Percentiles rank a stretch among this genome's conserved stretches.
Conservation (phyloP, 2,113 vertebrate species). For the Egretta garzetta region DNA sequence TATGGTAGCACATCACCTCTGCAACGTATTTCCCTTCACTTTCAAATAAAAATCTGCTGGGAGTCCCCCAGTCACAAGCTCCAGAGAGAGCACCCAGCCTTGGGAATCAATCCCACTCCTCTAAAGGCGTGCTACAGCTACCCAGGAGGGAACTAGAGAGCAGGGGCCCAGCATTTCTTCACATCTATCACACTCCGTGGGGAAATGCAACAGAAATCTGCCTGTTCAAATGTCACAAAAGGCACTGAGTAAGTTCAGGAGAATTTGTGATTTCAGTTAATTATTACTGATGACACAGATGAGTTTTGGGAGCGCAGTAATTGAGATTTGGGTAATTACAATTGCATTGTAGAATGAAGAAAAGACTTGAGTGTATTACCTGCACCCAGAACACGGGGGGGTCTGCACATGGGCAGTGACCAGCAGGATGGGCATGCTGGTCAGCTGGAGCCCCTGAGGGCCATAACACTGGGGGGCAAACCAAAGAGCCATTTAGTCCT, state of each 20-base stretch:
- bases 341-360: not conserved
- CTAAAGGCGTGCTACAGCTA: not conserved
- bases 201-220: not conserved
- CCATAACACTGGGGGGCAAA: not conserved
- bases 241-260: not conserved
- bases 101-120: not conserved
- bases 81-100: not conserved
- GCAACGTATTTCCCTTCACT: not conserved
- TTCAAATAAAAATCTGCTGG: not conserved
- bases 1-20: not conserved
- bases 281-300: not conserved
- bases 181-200: rapidly evolving
- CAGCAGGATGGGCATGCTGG: not conserved
- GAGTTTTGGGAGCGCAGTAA: not conserved
- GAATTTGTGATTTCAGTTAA: not conserved
- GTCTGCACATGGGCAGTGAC: not conserved
- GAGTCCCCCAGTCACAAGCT: not conserved
- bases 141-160: not conserved
- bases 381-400: not conserved
- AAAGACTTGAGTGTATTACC: not conserved
- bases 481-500: not conserved
- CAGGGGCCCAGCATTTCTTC: not conserved
- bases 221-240: not conserved
- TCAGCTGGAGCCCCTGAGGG: not conserved
- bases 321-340: not conserved